Percentiles rank a stretch among this genome's conserved stretches.
These are phyloP conservation scores for Leptura quadrifasciata DNA, from an alignment of 2,888 invertebrate species.

Conservation along the genomic window DNA sequence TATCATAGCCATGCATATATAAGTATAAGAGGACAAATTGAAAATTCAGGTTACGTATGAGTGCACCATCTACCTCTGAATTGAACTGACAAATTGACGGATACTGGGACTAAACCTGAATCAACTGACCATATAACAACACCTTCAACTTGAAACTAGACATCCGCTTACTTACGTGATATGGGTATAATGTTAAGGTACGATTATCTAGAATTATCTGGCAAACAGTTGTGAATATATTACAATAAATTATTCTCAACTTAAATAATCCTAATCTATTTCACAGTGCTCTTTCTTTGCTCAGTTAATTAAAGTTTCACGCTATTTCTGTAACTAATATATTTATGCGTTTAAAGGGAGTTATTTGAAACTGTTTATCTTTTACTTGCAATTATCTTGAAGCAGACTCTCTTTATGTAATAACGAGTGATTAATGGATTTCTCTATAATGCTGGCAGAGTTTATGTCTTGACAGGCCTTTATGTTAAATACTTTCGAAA, in stretches of 20 bases:
- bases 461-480: not conserved
- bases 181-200: too few relatives aligned
- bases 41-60: too few relatives aligned
- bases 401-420: not conserved
- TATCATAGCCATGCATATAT: too few relatives aligned
- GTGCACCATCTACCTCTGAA: too few relatives aligned
- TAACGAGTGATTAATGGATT: not conserved
- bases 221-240: not conserved
- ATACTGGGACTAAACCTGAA: too few relatives aligned
- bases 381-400: not conserved
- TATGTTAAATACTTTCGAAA: not conserved
- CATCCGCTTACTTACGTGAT: too few relatives aligned
- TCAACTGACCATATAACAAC: too few relatives aligned
- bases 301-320: not conserved
- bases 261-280: not conserved
- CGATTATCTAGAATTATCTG: not conserved
- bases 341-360: not conserved
- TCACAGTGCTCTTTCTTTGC: not conserved
- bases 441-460: not conserved
- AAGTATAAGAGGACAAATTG: too few relatives aligned
- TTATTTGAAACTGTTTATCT: conserved; percentile 3
- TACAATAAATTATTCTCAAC: not conserved
- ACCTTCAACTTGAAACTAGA: too few relatives aligned
- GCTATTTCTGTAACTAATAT: not conserved
- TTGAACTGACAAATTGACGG: too few relatives aligned